phyloP scores from a whole-genome alignment of 2,797 vertebrate genomes.

The Coregonus ussuriensis region DNA sequence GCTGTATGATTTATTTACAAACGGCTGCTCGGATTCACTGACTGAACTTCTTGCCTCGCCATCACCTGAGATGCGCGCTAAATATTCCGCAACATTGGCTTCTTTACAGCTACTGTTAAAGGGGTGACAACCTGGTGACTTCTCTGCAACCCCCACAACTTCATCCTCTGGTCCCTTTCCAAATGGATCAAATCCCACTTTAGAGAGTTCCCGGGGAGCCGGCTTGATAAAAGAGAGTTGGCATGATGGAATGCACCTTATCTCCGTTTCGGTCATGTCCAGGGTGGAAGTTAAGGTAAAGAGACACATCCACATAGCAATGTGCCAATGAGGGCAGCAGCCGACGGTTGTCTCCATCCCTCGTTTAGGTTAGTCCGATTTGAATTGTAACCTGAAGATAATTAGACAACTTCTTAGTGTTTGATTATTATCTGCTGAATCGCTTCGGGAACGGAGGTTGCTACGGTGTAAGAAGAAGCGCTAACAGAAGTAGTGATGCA shows the following conservation, averaged over 20 bases:
- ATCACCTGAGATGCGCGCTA: slow-evolving; percentile 43
- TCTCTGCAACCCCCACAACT: slow-evolving; percentile 50
- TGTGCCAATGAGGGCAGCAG: slow-evolving; percentile 50
- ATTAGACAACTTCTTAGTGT: slow-evolving; percentile 42
- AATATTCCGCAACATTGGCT: slow-evolving; percentile 41
- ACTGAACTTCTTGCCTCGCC: slow-evolving; percentile 47
- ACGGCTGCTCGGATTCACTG: not conserved
- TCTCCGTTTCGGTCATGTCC: slow-evolving; percentile 73
- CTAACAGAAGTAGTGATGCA: slow-evolving; percentile 68
- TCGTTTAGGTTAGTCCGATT: slow-evolving; percentile 39
- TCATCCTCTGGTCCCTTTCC: slow-evolving; percentile 49
- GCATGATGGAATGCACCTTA: slow-evolving; percentile 79
- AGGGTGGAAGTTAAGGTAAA: slow-evolving; percentile 69
- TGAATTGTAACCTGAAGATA: slow-evolving; percentile 32
- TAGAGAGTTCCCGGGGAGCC: slow-evolving; percentile 43
- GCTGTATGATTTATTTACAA: slow-evolving; percentile 37
- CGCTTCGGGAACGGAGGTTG: slow-evolving; percentile 56
- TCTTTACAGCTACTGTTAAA: slow-evolving; percentile 10
- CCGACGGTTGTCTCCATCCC: slow-evolving; percentile 71
- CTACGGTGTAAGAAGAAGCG: slow-evolving; percentile 64
- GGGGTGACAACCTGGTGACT: slow-evolving; percentile 25
- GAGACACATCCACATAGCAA: slow-evolving; percentile 68
- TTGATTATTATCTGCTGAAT: slow-evolving; percentile 61
- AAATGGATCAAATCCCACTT: slow-evolving; percentile 49
- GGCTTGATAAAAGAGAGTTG: slow-evolving; percentile 51